phyloP scores from a whole-genome alignment of 2,113 vertebrate species.

The Pygoscelis adeliae region DNA sequence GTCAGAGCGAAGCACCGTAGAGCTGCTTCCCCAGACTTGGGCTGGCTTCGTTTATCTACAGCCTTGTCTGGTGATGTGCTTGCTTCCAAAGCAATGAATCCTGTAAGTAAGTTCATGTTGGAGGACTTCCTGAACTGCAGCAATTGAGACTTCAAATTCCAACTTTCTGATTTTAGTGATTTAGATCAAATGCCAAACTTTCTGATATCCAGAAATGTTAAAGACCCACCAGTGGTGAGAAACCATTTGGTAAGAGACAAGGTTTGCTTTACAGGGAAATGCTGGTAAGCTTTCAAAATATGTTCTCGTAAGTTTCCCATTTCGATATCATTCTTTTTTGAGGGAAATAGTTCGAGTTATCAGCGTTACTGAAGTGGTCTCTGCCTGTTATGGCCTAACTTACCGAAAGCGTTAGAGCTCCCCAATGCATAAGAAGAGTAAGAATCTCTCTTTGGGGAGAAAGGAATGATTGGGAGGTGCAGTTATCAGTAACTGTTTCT shows the following conservation, averaged over 20 bases:
- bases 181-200: too few species aligned
- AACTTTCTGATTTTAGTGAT: background rate
- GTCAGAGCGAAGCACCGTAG: too few species aligned
- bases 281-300: background rate
- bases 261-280: background rate
- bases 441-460: background rate
- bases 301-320: background rate
- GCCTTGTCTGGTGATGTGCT: accelerated
- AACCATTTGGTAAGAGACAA: background rate
- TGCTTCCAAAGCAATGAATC: background rate
- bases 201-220: background rate
- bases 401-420: background rate
- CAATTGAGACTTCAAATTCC: background rate
- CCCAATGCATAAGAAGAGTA: background rate
- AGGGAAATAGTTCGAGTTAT: accelerated
- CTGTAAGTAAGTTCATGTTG: background rate
- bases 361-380: accelerated
- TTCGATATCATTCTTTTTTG: background rate
- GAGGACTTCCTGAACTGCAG: background rate
- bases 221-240: background rate
- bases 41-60: background rate
- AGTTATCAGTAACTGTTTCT: background rate
- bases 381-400: accelerated
- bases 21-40: background rate
- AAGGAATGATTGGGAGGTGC: background rate